Conservation (phyloP, 1,140 invertebrate genomes). For the Daktulosphaira vitifoliae region DNA sequence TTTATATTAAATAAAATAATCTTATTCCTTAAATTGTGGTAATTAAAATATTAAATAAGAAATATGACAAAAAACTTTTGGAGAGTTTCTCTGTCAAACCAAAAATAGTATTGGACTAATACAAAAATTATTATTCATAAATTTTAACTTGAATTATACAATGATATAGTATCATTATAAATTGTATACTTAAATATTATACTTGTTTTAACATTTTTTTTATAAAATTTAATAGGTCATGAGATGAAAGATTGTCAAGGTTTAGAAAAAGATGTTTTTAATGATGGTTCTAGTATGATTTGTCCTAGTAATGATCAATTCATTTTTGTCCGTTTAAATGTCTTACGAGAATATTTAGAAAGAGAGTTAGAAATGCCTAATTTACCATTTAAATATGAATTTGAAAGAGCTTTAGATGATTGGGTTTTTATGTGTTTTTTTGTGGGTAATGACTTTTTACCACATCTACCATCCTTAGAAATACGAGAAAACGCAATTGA, state of each 20-base stretch:
- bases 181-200: not conserved
- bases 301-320: conserved; percentile 63
- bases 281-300: conserved; percentile 41
- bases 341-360: conserved; percentile 91
- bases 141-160: too few relatives aligned
- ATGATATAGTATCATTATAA: too few relatives aligned
- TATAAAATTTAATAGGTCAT: conserved; percentile 54
- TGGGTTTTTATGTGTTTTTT: conserved; percentile 99
- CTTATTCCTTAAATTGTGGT: too few relatives aligned
- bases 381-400: conserved; percentile 83
- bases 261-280: conserved; percentile 33
- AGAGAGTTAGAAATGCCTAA: conserved; percentile 86
- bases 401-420: conserved; percentile 88
- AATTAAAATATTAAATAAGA: too few relatives aligned
- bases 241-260: conserved; percentile 94
- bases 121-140: not conserved
- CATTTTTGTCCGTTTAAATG: conserved; percentile 84
- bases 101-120: too few relatives aligned
- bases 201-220: not conserved
- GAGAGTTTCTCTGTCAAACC: too few relatives aligned
- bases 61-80: too few relatives aligned
- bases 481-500: conserved; percentile 98
- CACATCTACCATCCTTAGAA: conserved; percentile 95
- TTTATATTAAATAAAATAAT: too few relatives aligned
- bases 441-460: conserved; percentile 98